A percentile compares a stretch with the other conserved stretches of the same genome.
phyloP scores from a whole-genome alignment of 2,113 vertebrate genomes.

The Dromaius novaehollandiae region DNA sequence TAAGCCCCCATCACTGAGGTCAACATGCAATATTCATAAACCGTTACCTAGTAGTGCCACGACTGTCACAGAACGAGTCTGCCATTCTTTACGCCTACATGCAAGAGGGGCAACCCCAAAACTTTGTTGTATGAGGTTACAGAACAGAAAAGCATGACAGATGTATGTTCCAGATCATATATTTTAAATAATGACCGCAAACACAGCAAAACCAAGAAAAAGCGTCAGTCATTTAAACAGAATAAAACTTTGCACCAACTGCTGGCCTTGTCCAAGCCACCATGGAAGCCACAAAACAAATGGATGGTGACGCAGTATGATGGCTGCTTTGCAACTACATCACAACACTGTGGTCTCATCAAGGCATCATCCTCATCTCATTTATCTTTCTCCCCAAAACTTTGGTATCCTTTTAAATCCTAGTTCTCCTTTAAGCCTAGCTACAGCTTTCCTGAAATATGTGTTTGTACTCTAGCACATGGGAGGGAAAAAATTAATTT shows the following conservation, averaged over 20 bases:
- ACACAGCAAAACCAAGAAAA: background rate
- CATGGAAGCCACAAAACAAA: background rate
- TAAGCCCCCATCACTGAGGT: background rate
- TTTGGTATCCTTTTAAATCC: background rate
- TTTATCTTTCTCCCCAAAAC: background rate
- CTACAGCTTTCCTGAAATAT: background rate
- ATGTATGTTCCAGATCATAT: background rate
- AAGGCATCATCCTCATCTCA: background rate
- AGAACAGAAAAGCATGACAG: background rate
- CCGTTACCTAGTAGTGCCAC: background rate
- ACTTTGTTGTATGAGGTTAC: background rate
- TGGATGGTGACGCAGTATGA: too few species aligned
- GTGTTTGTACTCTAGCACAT: background rate
- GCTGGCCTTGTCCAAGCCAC: background rate
- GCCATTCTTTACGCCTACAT: accelerated
- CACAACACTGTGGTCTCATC: background rate
- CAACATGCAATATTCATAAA: background rate
- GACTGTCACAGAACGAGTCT: background rate
- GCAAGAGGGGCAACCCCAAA: background rate
- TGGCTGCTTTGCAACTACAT: background rate
- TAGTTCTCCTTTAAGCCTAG: background rate
- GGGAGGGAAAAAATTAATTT: background rate
- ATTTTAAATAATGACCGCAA: background rate
- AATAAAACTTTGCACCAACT: background rate
- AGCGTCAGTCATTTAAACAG: background rate